Conservation (phyloP, 1,140 invertebrate species). For the Meloidogyne hapla region DNA sequence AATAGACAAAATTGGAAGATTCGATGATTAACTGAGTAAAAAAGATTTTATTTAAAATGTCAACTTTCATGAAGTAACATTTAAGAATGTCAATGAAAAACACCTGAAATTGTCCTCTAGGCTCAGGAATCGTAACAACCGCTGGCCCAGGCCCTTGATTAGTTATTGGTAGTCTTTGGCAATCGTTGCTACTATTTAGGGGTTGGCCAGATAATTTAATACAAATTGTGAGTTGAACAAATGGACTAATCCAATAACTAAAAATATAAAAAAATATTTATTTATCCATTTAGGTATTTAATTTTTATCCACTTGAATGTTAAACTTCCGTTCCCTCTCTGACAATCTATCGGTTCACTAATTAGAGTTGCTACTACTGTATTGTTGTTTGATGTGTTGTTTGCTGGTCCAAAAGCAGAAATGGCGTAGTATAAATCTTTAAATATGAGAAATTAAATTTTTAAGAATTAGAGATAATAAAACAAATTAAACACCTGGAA, state of each 20-base stretch:
- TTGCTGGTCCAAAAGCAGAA: slow-evolving; percentile 15
- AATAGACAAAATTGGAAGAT: slow-evolving; percentile 18
- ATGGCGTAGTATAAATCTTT: slow-evolving; percentile 18
- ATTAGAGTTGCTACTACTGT: slow-evolving; percentile 26
- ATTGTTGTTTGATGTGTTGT: not conserved
- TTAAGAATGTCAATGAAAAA: not conserved
- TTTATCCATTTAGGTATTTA: not conserved
- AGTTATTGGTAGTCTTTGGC: not conserved
- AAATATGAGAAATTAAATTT: too few species aligned
- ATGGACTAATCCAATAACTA: slow-evolving; percentile 22
- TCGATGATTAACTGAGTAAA: slow-evolving; percentile 12
- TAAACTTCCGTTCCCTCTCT: slow-evolving; percentile 9
- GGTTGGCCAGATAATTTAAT: not conserved
- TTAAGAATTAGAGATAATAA: too few species aligned
- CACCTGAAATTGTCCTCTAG: slow-evolving; percentile 17
- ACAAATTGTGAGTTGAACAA: slow-evolving; percentile 19
- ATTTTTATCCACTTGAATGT: slow-evolving; percentile 9
- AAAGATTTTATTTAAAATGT: not conserved
- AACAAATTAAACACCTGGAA: not conserved
- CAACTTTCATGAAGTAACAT: not conserved
- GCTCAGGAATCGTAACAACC: slow-evolving; percentile 3
- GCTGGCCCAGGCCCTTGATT: slow-evolving; percentile 21
- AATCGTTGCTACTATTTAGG: slow-evolving; percentile 7
- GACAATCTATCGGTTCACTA: slow-evolving; percentile 21
- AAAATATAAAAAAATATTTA: not conserved